Conservation (phyloP, 2,888 invertebrate species). For the Holacanthella duospinosa region DNA sequence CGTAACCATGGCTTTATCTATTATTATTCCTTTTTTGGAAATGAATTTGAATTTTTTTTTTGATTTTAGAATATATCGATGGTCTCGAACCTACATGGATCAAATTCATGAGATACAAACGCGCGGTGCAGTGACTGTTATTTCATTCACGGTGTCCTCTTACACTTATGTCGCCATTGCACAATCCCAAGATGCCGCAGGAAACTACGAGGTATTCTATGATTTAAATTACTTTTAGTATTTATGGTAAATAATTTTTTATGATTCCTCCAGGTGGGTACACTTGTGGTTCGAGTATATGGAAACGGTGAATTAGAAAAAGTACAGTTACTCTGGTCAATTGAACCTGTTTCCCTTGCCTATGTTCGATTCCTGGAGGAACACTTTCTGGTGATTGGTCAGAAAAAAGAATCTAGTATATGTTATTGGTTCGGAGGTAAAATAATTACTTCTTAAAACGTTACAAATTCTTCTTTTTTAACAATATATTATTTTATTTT, state of each 20-base stretch:
- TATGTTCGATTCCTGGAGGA: constrained; percentile 24
- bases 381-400: constrained; percentile 27
- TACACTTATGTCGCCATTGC: constrained; percentile 28
- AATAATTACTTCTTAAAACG: too few species aligned
- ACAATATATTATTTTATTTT: too few species aligned
- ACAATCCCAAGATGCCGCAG: constrained; percentile 25
- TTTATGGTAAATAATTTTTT: too few species aligned
- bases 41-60: neutral
- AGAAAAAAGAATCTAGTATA: constrained; percentile 23
- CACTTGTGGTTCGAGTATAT: constrained; percentile 26
- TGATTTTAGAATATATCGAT: constrained; percentile 25
- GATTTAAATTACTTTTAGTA: too few species aligned
- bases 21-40: neutral
- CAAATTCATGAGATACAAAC: constrained; percentile 35
- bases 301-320: constrained; percentile 26
- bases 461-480: too few species aligned
- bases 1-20: constrained; percentile 16
- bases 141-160: constrained; percentile 20
- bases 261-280: constrained; percentile 29
- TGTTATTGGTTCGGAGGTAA: constrained; percentile 33
- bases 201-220: constrained; percentile 20
- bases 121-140: constrained; percentile 26
- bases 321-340: constrained; percentile 32
- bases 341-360: constrained; percentile 20
- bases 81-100: constrained; percentile 35